Evolutionary conservation across 2,113 vertebrate genomes (phyloP).

Genomic region (Centropus bengalensis): DNA sequence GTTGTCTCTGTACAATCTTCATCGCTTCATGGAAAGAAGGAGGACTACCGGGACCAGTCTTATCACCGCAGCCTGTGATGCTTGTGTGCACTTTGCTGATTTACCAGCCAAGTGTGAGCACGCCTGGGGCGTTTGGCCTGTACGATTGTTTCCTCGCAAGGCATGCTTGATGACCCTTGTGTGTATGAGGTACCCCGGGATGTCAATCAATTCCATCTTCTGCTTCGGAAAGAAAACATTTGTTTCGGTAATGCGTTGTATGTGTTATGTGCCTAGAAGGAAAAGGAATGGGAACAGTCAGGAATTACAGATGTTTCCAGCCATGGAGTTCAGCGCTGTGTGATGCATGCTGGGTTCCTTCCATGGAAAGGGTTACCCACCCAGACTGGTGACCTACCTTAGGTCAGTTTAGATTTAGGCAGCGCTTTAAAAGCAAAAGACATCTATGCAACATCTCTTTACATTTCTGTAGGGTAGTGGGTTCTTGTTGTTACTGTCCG

Average conservation of each 20-base stretch:
- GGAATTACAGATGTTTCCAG: not conserved
- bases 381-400: not conserved
- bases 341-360: not conserved
- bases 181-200: accelerated
- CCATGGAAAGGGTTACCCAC: not conserved
- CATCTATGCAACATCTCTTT: not conserved
- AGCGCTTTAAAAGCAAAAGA: not conserved
- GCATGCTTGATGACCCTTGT: not conserved
- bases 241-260: not conserved
- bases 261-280: not conserved
- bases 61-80: not conserved
- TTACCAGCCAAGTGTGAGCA: not conserved
- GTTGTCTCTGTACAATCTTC: not conserved
- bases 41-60: not conserved
- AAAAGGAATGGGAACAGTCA: not conserved
- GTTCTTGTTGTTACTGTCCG: not conserved
- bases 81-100: not conserved
- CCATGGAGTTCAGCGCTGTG: not conserved
- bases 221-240: not conserved
- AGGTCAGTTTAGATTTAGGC: no score
- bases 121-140: not conserved
- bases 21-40: not conserved
- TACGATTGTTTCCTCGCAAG: not conserved
- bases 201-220: not conserved
- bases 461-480: not conserved